Percentiles rank a stretch among this genome's conserved stretches.
These are phyloP conservation scores for Odocoileus hemionus DNA, from an alignment of 2,113 vertebrate species.

Conservation along the genomic window DNA sequence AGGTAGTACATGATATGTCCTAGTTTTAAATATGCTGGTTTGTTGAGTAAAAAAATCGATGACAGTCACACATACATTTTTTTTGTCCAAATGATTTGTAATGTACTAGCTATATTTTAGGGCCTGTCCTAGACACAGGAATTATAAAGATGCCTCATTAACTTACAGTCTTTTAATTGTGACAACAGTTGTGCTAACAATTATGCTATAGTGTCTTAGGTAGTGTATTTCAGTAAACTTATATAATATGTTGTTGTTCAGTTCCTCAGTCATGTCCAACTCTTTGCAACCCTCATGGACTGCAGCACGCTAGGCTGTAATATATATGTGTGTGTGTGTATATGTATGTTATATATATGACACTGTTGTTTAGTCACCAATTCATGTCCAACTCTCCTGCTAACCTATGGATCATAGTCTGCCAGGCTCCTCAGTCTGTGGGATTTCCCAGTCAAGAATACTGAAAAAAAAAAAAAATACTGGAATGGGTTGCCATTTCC, in stretches of 20 bases:
- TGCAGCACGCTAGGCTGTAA: neutral
- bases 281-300: neutral
- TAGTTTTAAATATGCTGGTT: neutral
- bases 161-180: neutral
- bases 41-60: neutral
- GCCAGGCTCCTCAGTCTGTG: neutral
- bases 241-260: neutral
- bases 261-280: rapidly evolving
- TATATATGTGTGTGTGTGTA: neutral
- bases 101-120: neutral
- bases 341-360: neutral
- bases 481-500: neutral
- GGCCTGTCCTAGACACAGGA: neutral
- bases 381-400: neutral
- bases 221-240: neutral
- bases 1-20: neutral
- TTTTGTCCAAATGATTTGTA: neutral
- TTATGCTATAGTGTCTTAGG: neutral
- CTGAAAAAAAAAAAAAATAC: neutral
- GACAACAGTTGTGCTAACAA: neutral
- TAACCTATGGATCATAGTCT: neutral
- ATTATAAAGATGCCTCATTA: neutral
- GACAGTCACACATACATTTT: neutral
- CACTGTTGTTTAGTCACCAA: neutral
- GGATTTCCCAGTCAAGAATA: neutral